Evolutionary conservation across 2,797 vertebrate genomes (phyloP).

Genomic region (Thaleichthys pacificus): DNA sequence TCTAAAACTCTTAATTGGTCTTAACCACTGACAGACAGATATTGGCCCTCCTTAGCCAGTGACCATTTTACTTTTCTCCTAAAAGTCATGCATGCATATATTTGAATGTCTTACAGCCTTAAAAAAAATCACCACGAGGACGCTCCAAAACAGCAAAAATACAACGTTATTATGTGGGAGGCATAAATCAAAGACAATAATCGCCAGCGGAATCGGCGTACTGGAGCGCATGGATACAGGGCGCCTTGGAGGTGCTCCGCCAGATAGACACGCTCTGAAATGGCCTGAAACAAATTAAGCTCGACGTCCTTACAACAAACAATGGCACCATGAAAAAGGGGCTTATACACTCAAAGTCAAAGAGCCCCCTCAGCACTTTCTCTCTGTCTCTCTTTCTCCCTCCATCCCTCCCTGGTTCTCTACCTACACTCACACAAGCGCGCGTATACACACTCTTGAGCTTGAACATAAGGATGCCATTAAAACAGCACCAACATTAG

Average conservation of each 20-base stretch:
- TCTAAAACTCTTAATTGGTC: slow-evolving; percentile 32
- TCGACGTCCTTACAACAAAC: slow-evolving; percentile 74
- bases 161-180: too few relatives aligned
- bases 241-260: slow-evolving; percentile 71
- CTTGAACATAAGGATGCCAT: slow-evolving; percentile 39
- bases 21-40: background rate
- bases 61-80: too few relatives aligned
- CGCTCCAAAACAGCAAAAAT: too few relatives aligned
- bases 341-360: slow-evolving; percentile 74
- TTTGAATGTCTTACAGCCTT: too few relatives aligned
- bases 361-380: slow-evolving; percentile 64
- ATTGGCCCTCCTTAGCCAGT: background rate
- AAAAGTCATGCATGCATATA: too few relatives aligned
- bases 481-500: slow-evolving; percentile 36
- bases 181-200: too few relatives aligned
- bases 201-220: background rate
- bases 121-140: too few relatives aligned
- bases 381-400: slow-evolving; percentile 41
- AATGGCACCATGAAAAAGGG: slow-evolving; percentile 75
- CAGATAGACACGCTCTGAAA: slow-evolving; percentile 66
- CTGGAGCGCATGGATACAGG: slow-evolving; percentile 29
- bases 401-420: background rate
- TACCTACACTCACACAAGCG: slow-evolving; percentile 13
- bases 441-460: slow-evolving; percentile 53
- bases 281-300: slow-evolving; percentile 70